Percentiles rank a stretch among this genome's conserved stretches.
These are phyloP conservation scores for Drosophila lacteicornis DNA, from an alignment of 1,140 invertebrate species.

Conservation along the genomic window DNA sequence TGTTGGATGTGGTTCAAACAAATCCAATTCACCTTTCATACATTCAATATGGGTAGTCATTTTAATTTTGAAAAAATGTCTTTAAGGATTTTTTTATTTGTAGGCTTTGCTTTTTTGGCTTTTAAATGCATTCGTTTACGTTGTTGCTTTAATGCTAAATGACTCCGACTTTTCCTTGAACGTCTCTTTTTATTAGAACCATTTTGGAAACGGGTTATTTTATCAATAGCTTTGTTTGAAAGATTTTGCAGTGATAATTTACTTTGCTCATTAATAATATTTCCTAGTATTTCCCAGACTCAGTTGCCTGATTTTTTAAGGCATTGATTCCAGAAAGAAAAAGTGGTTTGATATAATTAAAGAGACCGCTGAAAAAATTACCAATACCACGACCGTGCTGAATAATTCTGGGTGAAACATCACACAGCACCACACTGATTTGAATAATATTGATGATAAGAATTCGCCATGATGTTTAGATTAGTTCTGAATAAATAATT, in stretches of 20 bases:
- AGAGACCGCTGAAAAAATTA: conserved; percentile 4
- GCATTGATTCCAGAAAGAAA: not conserved
- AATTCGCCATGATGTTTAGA: not conserved
- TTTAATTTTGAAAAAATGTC: not conserved
- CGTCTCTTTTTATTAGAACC: too few species aligned
- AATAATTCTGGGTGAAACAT: not conserved
- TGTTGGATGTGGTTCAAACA: not conserved
- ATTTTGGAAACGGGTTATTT: not conserved
- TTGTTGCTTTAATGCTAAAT: too few species aligned
- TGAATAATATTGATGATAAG: conserved; percentile 7
- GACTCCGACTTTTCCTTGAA: too few species aligned
- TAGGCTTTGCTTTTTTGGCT: not conserved
- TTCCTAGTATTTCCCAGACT: not conserved
- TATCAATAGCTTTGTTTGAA: not conserved
- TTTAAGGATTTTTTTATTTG: not conserved
- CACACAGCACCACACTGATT: not conserved
- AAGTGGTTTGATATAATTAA: conserved; percentile 1
- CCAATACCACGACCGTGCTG: not conserved
- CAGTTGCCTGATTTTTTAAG: not conserved
- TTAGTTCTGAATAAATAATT: not conserved
- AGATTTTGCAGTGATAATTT: conserved; percentile 1
- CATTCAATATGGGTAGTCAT: not conserved
- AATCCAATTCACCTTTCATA: conserved; percentile 7
- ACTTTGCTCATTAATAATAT: not conserved
- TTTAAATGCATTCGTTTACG: not conserved